A percentile compares a stretch with the other conserved stretches of the same genome.
phyloP scores from a whole-genome alignment of 2,113 vertebrate genomes.

The Arvicanthis niloticus region DNA sequence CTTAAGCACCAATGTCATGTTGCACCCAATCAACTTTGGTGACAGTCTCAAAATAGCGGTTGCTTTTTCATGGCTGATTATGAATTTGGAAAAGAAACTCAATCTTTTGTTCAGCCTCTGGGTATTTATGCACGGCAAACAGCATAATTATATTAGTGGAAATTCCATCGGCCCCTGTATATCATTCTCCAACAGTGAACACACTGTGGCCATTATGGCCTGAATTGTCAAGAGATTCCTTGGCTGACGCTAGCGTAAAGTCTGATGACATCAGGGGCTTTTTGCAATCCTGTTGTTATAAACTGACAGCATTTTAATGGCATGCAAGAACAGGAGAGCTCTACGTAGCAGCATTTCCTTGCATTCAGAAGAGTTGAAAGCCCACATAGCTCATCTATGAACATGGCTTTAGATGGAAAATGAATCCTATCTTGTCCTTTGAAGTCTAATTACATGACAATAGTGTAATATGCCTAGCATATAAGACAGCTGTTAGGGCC shows the following conservation, averaged over 20 bases:
- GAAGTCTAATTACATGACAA: conserved; percentile 63
- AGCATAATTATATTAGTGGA: conserved; percentile 56
- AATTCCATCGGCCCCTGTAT: conserved; percentile 33
- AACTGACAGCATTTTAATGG: conserved; percentile 57
- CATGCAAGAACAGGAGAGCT: conserved; percentile 34
- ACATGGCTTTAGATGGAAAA: conserved; percentile 42
- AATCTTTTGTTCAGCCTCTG: conserved; percentile 61
- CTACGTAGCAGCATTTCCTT: neutral
- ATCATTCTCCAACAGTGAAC: conserved; percentile 35
- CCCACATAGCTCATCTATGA: conserved; percentile 1
- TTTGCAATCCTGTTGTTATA: conserved; percentile 28
- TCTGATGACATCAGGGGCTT: conserved; percentile 63
- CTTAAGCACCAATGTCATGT: conserved; percentile 12
- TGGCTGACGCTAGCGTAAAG: conserved; percentile 37
- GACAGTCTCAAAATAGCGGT: conserved; percentile 20
- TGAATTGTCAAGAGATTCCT: conserved; percentile 52
- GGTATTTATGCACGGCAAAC: conserved; percentile 31
- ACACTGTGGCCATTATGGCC: conserved; percentile 46
- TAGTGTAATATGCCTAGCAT: conserved; percentile 42
- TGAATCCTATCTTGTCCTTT: conserved; percentile 51
- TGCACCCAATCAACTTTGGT: neutral
- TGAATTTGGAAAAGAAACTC: conserved; percentile 60
- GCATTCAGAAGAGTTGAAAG: neutral
- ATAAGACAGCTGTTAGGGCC: conserved; percentile 46
- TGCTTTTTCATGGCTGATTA: conserved; percentile 53